A percentile compares a stretch with the other conserved stretches of the same genome.
These are phyloP conservation scores for Tetrax tetrax DNA, from an alignment of 2,113 vertebrate genomes.

Conservation along the genomic window DNA sequence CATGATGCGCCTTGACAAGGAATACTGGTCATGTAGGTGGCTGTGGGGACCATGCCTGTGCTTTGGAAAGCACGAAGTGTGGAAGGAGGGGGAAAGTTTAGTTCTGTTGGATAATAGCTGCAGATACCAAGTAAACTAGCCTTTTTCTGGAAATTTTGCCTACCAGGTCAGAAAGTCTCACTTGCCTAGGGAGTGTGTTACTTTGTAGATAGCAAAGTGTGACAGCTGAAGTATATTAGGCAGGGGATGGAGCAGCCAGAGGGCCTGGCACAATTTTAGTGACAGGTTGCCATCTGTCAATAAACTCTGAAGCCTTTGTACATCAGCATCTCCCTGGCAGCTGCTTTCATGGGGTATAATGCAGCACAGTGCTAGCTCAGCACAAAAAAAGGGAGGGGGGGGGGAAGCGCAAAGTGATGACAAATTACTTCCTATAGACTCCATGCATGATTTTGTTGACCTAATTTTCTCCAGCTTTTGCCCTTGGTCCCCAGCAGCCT, in stretches of 20 bases:
- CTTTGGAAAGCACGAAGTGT: not conserved
- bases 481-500: not conserved
- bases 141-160: not conserved
- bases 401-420: not conserved
- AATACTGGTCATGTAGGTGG: not conserved
- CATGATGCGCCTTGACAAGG: not conserved
- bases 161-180: not conserved
- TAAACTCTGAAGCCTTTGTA: constrained; percentile 57
- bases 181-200: not conserved
- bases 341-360: not conserved
- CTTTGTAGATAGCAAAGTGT: not conserved
- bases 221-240: not conserved
- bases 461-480: not conserved
- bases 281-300: constrained; percentile 42
- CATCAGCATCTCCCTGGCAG: constrained; percentile 22
- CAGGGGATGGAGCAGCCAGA: not conserved
- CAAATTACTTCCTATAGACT: not conserved
- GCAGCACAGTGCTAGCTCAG: not conserved
- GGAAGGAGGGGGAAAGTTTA: not conserved
- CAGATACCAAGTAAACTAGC: not conserved
- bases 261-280: not conserved
- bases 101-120: not conserved
- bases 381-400: not conserved
- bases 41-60: not conserved
- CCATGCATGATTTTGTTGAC: not conserved